Base-by-base conservation (phyloP, 2,113 vertebrate species). In the Pseudonaja textilis region DNA sequence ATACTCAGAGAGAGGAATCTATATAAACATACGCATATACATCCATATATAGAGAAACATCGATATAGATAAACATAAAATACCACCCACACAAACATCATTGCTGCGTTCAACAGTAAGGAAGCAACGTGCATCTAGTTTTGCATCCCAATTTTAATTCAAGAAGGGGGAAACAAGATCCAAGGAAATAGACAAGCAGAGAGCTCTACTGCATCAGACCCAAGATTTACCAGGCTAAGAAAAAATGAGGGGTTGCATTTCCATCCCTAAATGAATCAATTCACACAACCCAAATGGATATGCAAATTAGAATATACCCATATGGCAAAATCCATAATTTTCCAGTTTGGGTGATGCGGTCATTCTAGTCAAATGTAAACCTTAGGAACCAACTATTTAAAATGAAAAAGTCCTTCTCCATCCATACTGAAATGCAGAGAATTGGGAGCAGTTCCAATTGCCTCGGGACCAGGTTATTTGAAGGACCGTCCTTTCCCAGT, bases 101-200 rank as follows among this genome's bases (percentile, higher is more conserved):
- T 92, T 86, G 42, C 85, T 93, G 93, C 52, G 0, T 0, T 85
- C 39, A 81, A 47, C 39, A 85, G 5, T 14, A 45, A 12, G 64
- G 26, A 56, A 47, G 18, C 20, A 8, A 57, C 25, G 1, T 22
- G 22, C 23, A 4, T 45, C 95, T 92, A 89, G 93, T 95, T 96
- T 95, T 93, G 92, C 90, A 90, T 87, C 85, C 25, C 94, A 95
- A 92, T 94, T 89, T 91, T 94, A 94, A 92, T 16, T 23, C 91
- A 93, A 92, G 94, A 59, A 8, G 92, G 59, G 54, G 95, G 81
- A 87, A 88, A 8, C 47, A 50, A 64, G 91, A 52, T 3, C 18
- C 29, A 39, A 85, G 85, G 93, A 42, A 85, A n/a, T 29, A 52
- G 20, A 54, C 74, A 81, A 81, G 74, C 34, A 22, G 18, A 42